These are phyloP conservation scores for Centruroides sculpturatus DNA, from an alignment of 1,140 invertebrate species.

Conservation along the genomic window DNA sequence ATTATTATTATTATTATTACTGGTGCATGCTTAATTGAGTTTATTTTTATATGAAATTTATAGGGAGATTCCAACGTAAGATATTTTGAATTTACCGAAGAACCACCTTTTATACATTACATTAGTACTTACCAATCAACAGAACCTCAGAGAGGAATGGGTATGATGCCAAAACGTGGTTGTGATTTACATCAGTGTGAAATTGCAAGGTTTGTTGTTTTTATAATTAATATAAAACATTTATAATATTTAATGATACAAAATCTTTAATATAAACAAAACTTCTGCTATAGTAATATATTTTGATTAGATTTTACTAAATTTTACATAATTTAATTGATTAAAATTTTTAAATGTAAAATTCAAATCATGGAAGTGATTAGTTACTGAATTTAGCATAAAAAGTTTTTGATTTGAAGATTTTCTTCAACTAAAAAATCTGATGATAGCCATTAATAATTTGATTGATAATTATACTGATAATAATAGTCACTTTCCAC, in stretches of 20 bases:
- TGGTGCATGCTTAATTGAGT: no score
- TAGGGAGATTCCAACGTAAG: slow-evolving; percentile 54
- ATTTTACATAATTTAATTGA: not conserved
- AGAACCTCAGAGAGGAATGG: slow-evolving; percentile 92
- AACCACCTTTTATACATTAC: slow-evolving; percentile 92
- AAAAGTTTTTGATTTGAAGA: no score
- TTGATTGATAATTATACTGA: no score
- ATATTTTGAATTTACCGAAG: slow-evolving; percentile 82
- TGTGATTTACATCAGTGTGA: slow-evolving; percentile 85
- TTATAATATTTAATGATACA: not conserved
- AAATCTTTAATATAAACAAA: not conserved
- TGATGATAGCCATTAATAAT: no score
- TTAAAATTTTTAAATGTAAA: no score
- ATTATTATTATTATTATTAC: no score
- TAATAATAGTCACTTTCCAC: no score
- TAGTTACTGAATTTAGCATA: no score
- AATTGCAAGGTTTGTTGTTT: slow-evolving; percentile 46
- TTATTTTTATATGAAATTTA: slow-evolving; percentile 16
- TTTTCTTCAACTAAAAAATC: no score
- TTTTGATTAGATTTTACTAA: not conserved
- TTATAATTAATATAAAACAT: not conserved
- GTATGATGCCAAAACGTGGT: slow-evolving; percentile 96
- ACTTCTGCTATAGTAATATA: not conserved
- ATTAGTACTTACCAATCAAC: slow-evolving; percentile 94
- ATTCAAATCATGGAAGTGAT: no score